Evolutionary conservation across 2,888 invertebrate species (phyloP).

Genomic region (Eupithecia centaureata): DNA sequence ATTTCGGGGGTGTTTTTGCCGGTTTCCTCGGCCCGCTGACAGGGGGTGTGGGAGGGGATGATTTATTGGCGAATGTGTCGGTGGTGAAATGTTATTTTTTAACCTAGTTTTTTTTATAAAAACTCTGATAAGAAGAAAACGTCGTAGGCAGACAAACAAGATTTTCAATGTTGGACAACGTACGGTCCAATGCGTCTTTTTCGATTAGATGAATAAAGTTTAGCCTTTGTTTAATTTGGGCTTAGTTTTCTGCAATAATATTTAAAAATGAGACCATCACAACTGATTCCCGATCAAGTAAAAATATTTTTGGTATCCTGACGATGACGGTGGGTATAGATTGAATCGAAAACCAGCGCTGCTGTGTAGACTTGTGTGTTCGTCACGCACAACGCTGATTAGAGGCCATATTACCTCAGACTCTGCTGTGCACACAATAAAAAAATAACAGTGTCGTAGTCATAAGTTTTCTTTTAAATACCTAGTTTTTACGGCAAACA

Average conservation of each 20-base stretch:
- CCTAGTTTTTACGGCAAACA: no score
- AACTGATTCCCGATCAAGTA: not conserved
- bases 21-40: conserved; percentile 57
- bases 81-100: conserved; percentile 69
- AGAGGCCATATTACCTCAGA: no score
- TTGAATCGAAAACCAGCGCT: no score
- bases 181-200: not conserved
- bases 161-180: not conserved
- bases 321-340: no score
- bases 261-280: not conserved
- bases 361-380: no score
- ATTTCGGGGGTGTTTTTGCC: conserved; percentile 74
- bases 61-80: conserved; percentile 69
- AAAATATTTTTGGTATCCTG: not conserved
- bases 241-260: not conserved
- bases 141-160: not conserved
- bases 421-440: no score
- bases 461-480: no score
- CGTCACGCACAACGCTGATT: no score
- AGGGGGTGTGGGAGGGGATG: conserved; percentile 64
- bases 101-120: conserved; percentile 38
- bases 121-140: not conserved
- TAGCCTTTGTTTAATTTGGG: not conserved
- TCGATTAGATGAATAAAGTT: not conserved
- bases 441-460: no score